Percentiles rank a stretch among this genome's conserved stretches.
Conservation (phyloP, 2,797 vertebrate genomes). For the Cryptoblepharus egeriae region DNA sequence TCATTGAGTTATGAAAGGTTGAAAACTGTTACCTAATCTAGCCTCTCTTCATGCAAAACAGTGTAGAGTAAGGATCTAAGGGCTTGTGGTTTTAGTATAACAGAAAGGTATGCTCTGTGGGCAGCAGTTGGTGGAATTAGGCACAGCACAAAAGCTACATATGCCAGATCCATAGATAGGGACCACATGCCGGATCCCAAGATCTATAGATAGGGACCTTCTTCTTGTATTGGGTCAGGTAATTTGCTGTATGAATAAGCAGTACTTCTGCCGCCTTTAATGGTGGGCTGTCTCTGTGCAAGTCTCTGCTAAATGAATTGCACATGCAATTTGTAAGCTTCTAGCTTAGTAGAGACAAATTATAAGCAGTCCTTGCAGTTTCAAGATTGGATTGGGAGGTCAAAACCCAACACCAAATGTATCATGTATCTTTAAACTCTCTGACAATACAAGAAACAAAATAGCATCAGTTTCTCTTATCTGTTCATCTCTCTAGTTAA, state of each 20-base stretch:
- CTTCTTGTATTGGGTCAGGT: not conserved
- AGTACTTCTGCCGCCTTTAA: not conserved
- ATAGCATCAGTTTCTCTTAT: too few species aligned
- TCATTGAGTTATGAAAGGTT: slow-evolving; percentile 2
- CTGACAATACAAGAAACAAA: too few species aligned
- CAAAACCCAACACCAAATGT: too few species aligned
- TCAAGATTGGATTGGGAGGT: too few species aligned
- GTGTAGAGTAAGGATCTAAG: not conserved
- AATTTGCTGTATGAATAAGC: not conserved
- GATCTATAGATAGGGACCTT: too few species aligned
- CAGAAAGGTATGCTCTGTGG: not conserved
- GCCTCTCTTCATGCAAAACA: not conserved
- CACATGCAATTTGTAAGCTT: not conserved
- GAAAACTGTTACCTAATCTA: slow-evolving; percentile 7
- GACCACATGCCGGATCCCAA: too few species aligned
- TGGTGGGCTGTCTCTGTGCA: not conserved
- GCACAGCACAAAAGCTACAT: not conserved
- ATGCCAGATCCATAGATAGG: not conserved
- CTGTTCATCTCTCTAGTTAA: too few species aligned
- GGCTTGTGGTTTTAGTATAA: slow-evolving; percentile 1
- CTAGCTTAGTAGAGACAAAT: not conserved
- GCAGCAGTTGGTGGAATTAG: not conserved
- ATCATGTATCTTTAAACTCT: too few species aligned
- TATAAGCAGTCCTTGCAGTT: too few species aligned
- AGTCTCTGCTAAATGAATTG: not conserved